Evolutionary conservation across 2,113 vertebrate species (phyloP).

Genomic region (Tringa solitaria): DNA sequence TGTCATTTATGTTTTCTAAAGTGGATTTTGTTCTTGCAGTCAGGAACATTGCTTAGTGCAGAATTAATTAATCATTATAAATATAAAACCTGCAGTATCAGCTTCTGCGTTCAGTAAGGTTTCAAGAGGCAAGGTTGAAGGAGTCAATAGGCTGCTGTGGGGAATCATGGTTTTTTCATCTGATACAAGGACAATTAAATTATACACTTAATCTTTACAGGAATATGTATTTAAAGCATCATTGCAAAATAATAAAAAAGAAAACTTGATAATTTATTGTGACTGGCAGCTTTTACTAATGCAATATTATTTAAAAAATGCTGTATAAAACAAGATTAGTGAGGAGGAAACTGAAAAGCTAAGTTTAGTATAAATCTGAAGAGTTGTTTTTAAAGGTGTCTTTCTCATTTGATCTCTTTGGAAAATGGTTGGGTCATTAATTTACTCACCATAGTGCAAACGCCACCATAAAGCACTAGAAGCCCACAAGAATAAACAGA

Average conservation of each 20-base stretch:
- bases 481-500: background rate
- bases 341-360: conserved; percentile 7
- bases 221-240: conserved; percentile 43
- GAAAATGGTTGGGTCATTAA: background rate
- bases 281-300: conserved; percentile 37
- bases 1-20: conserved; percentile 85
- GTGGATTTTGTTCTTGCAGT: conserved; percentile 83
- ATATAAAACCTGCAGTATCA: conserved; percentile 86
- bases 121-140: conserved; percentile 84
- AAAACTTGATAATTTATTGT: conserved; percentile 29
- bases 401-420: background rate
- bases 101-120: conserved; percentile 78
- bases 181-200: conserved; percentile 78
- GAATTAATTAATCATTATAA: conserved; percentile 90
- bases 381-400: background rate
- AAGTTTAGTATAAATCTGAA: conserved; percentile 15
- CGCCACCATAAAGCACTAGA: background rate
- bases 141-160: conserved; percentile 79
- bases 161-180: conserved; percentile 69
- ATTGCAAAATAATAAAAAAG: conserved; percentile 12
- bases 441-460: background rate
- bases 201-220: conserved; percentile 65
- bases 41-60: conserved; percentile 85
- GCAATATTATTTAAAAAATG: conserved; percentile 4
- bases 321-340: background rate